Percentiles rank a stretch among this genome's conserved stretches.
phyloP scores from a whole-genome alignment of 2,113 vertebrate genomes.

The Macaca mulatta region DNA sequence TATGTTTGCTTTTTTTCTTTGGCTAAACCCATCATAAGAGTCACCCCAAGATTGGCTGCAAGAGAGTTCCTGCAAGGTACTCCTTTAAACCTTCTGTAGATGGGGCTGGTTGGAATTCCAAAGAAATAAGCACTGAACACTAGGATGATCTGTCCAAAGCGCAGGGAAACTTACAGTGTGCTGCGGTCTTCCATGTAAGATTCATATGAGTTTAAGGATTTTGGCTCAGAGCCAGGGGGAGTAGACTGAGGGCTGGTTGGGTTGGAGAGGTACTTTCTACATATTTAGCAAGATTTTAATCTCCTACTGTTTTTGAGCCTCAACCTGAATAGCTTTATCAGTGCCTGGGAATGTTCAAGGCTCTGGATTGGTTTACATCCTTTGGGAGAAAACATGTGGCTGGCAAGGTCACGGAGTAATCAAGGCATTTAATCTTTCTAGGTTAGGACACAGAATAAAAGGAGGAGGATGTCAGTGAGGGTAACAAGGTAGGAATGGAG shows the following conservation, averaged over 20 bases:
- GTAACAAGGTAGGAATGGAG: not conserved
- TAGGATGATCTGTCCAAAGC: not conserved
- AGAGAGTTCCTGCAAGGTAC: not conserved
- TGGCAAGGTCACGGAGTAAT: not conserved
- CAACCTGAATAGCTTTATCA: not conserved
- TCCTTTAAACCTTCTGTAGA: not conserved
- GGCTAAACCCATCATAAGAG: not conserved
- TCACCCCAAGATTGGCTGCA: not conserved
- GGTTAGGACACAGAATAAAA: not conserved
- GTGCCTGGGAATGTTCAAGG: not conserved
- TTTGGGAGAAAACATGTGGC: no score
- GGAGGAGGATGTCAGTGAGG: no score
- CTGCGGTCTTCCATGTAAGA: not conserved
- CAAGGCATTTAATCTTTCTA: not conserved
- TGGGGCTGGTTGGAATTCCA: not conserved
- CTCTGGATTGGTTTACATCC: no score
- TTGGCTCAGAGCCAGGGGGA: not conserved
- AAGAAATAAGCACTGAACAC: no score
- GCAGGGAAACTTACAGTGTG: not conserved
- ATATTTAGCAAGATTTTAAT: not conserved
- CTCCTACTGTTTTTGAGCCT: not conserved
- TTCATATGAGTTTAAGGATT: not conserved
- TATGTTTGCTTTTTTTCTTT: not conserved
- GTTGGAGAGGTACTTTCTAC: not conserved
- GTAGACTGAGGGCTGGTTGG: no score